Evolutionary conservation across 2,113 vertebrate species (phyloP), one percentile per base, ranked within the genome.

Genomic region (Myxocyprinus asiaticus): DNA sequence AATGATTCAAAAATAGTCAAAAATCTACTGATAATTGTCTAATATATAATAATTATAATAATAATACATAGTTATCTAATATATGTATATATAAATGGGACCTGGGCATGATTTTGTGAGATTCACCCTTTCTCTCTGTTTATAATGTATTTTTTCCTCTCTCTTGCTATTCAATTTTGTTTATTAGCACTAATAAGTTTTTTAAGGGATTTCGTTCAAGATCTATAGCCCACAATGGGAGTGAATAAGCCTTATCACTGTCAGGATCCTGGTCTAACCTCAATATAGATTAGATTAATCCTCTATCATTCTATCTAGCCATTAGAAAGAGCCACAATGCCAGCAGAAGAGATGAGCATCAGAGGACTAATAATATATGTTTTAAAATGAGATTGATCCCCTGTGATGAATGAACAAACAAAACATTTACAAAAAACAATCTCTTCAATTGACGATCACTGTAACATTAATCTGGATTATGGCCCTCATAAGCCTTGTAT

Each of bases 381-480:
- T 33, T 62, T 62, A 48, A 33, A 33, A 61, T 61, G 3, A 6
- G 17, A 74, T 74, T 56, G 58, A 62, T 62, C 11, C 10, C 48
- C 11, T 33, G 55, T 50, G 71, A 48, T 50, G 44, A 48, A 3
- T 22, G 15, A 45, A 62, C 58, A 74, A 62, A 50, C 71, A 62
- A 63, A 61, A 62, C 14, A 33, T n/a, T 63, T 43, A 43, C 61
- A 76, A 17, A 51, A 33, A 53, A 44, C 43, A 6, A 15, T 43
- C 73, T 74, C 73, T 50, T 10, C 4, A 71, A 5, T 15, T 71
- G 56, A 70, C 50, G 51, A 56, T 70, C 9, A 4, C 11, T 62
- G 5, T 4, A n/a, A 9, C 11, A 10, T 59, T 64, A 76, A 76
- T 76, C 73, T 76, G 73, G 62, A 76, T 74, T 74, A 74, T 3